Evolutionary conservation across 2,113 vertebrate genomes (phyloP), one percentile per base, ranked within the genome.

Genomic region (Bos indicus): DNA sequence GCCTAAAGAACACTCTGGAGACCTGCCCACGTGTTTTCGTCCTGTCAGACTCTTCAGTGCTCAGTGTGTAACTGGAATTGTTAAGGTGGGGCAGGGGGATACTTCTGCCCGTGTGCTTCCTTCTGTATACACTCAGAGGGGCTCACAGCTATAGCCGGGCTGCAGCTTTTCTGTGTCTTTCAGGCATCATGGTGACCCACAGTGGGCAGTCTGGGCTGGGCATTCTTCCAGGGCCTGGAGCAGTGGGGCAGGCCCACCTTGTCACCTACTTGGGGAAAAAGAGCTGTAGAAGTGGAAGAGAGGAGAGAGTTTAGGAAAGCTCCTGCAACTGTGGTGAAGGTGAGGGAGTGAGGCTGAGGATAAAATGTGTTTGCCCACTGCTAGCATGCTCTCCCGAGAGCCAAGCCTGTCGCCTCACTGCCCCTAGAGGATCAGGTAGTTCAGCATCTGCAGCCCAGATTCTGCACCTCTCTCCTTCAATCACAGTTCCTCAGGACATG

Each of bases 71-170:
- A 33, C 13, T 19, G 15, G 21, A n/a, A 6, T 28, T n/a, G n/a
- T n/a, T 1, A 6, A 57, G 12, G 1, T 48, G 6, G 16, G 7
- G 9, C 3, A n/a, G 77, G 15, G 60, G 16, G 89, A 43, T 7
- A 4, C 40, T 77, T 43, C 40, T 43, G 71, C 71, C 23, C 1
- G 0, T 26, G 40, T 43, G 25, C 40, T 77, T 64, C 16, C 5
- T 30, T 82, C 19, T 10, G 1, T 0, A 0, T 15, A 1, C 2
- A 2, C 46, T 87, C n/a, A 6, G 19, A 94, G 21, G 3, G 6
- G 40, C 30, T 95, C 78, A 1, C 3, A 9, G 62, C 48, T 54
- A 5, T 1, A 19, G 80, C 28, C 6, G 1, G 54, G 16, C 43
- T 84, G 88, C 91, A 96, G 87, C 91, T 95, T 83, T 59, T 83